phyloP scores from a whole-genome alignment of 2,888 invertebrate species.

The Magallana nippona region DNA sequence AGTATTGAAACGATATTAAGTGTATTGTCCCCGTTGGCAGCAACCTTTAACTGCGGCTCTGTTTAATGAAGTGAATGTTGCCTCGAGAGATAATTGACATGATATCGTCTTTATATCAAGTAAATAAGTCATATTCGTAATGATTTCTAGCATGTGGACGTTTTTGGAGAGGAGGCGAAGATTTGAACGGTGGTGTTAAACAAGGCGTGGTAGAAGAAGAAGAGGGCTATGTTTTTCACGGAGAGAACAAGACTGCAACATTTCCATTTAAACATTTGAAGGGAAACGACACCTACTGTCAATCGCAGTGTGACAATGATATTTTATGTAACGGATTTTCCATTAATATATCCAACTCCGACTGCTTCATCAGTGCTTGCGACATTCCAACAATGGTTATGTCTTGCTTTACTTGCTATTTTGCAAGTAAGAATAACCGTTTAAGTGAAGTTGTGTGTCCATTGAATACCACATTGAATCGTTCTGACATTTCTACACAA shows the following conservation, averaged over 20 bases:
- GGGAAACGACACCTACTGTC: not conserved
- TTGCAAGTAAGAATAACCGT: not conserved
- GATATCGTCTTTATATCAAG: too few species aligned
- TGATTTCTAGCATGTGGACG: too few species aligned
- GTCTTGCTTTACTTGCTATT: not conserved
- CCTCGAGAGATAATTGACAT: too few species aligned
- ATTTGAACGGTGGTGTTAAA: too few species aligned
- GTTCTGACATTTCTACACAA: too few species aligned
- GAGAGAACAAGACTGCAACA: not conserved
- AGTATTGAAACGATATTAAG: too few species aligned
- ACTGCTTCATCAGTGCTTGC: not conserved
- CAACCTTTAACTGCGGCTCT: too few species aligned
- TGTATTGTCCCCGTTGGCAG: too few species aligned
- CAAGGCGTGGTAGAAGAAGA: too few species aligned
- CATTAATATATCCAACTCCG: not conserved
- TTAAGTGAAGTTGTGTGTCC: not conserved
- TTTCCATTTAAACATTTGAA: not conserved
- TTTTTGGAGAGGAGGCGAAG: too few species aligned
- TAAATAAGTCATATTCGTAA: too few species aligned
- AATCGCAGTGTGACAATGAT: not conserved
- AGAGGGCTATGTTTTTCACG: not conserved
- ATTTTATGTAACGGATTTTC: not conserved
- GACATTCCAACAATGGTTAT: not conserved
- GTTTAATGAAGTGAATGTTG: too few species aligned
- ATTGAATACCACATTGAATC: not conserved